Evolutionary conservation across 2,888 invertebrate genomes (phyloP), one percentile per base, ranked within the genome.

Genomic region (Synergus umbraculus): DNA sequence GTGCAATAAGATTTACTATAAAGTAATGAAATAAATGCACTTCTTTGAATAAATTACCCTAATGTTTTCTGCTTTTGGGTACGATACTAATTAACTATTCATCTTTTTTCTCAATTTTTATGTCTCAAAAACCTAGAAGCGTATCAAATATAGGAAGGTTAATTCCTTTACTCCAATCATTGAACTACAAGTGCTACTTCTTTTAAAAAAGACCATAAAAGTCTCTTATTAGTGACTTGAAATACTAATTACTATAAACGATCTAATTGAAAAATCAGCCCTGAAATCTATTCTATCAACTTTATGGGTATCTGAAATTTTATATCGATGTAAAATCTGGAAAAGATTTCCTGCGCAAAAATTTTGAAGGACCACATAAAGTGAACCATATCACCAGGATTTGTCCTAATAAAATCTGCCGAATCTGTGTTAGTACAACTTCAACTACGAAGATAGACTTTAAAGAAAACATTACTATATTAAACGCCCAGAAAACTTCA

Each of bases 341-440:
- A 69, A 69, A 29, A 4, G 3, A 37, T 54, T 73, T 49, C 29
- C n/a, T 54, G 10, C 12, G 60, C 22, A 49, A 49, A 15, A 49
- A 12, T 9, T 49, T 82, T 80, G 76, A 85, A 80, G 86, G 86
- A 86, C 86, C 86, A 86, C 82, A 82, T 69, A 83, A 79, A 82
- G 84, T 76, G 44, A 85, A 86, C 79, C 86, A 86, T 86, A 86
- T 86, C 86, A 86, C 83, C 81, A 82, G 82, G 85, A 83, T 73
- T 79, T 76, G 82, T 84, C 82, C 65, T 41, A 58, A 22, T 13
- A 81, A 83, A 84, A 83, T 65, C 76, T 80, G 79, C 78, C 84
- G 73, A 83, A 80, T 82, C 83, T 85, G 84, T 82, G 83, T 86
- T 83, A 86, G 82, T 84, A 82, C 78, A 82, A 84, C 80, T 79